Evolutionary conservation across 2,113 vertebrate species (phyloP), one percentile per base, ranked within the genome.

Genomic region (Chaetorhynchus papuensis): DNA sequence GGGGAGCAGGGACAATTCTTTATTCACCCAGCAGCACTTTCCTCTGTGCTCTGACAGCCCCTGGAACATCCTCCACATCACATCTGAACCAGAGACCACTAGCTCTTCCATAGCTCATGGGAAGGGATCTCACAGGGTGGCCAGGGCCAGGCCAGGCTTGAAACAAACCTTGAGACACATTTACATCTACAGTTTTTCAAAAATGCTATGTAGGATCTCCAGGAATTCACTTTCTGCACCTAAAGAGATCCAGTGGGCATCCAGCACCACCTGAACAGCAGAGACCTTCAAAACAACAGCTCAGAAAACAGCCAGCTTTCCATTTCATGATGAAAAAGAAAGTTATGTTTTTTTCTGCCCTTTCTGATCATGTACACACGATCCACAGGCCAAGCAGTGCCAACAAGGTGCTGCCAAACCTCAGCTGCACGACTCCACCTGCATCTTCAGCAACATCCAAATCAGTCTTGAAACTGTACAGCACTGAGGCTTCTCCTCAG

Each of bases 21-120:
- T 56, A 72, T 95, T 91, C 63, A 74, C 39, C 35, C 89, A 90
- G 33, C 33, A 79, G 17, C 6, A 2, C 78, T 63, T 53, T 56
- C 31, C 53, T 61, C n/a, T 3, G 0, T 22, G 66, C 54, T 59
- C 19, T 3, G 4, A 50, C 15, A 35, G 33, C 23, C 52, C 27
- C 37, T 6, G 9, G 45, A 70, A 41, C 22, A 74, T 27, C 77
- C 44, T 65, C 59, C 54, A 30, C 0, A 0, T 2, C 11, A 57
- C 2, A 2, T 31, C 41, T 47, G 52, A 83, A 74, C 15, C 3
- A 13, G 28, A 68, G 35, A 33, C 37, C 3, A 0, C 47, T 4
- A 33, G 35, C 11, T 63, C 26, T 70, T 59, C 45, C 12, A 9
- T 33, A 28, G 69, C 9, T 26, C 0, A 0, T 18, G 42, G 14